Conservation (phyloP, 2,113 vertebrate genomes). For the Engystomops pustulosus region DNA sequence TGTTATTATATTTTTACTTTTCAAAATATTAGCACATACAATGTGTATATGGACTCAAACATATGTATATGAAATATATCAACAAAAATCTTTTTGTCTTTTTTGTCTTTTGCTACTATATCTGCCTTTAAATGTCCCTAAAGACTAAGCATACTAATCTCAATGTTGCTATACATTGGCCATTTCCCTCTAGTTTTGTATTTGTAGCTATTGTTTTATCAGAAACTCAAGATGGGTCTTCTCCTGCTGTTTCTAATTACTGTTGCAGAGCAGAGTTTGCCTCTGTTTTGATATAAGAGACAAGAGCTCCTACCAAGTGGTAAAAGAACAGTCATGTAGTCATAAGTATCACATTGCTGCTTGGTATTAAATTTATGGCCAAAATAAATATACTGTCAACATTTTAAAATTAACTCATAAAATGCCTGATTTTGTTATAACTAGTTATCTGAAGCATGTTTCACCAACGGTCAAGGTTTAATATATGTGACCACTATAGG, state of each 20-base stretch:
- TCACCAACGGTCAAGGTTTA: too few relatives aligned
- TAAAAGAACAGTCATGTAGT: background rate
- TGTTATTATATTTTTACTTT: too few relatives aligned
- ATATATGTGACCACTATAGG: too few relatives aligned
- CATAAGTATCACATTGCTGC: background rate
- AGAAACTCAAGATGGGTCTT: background rate
- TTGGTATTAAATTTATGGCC: background rate
- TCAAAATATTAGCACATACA: too few relatives aligned
- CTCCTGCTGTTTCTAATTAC: slow-evolving; percentile 10
- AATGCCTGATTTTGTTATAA: background rate
- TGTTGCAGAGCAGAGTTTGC: background rate
- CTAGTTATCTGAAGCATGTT: too few relatives aligned
- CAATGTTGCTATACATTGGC: background rate
- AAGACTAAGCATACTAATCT: too few relatives aligned
- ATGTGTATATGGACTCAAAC: too few relatives aligned
- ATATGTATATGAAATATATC: too few relatives aligned
- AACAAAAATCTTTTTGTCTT: too few relatives aligned
- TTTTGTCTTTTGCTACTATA: too few relatives aligned
- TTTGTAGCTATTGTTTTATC: background rate
- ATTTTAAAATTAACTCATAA: background rate
- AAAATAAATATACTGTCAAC: background rate
- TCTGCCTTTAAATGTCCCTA: too few relatives aligned
- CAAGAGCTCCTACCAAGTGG: background rate
- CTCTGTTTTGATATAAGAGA: slow-evolving; percentile 2
- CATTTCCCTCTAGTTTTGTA: background rate